A percentile compares a stretch with the other conserved stretches of the same genome.
Evolutionary conservation across 2,113 vertebrate genomes (phyloP).

Genomic region (Sardina pilchardus): DNA sequence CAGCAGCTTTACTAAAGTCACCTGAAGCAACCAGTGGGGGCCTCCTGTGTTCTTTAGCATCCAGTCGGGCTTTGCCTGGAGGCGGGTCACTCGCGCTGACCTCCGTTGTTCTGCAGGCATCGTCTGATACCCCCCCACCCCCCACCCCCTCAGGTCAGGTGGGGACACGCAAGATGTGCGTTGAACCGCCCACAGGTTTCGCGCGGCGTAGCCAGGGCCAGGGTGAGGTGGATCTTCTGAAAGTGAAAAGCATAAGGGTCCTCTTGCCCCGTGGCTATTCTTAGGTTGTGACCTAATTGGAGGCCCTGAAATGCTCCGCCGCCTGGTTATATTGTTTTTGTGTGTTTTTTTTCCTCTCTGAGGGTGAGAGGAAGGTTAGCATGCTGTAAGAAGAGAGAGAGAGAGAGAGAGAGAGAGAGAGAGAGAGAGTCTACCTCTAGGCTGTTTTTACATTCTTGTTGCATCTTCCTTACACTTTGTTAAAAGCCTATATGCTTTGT

Average conservation of each 20-base stretch:
- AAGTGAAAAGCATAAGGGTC: neutral
- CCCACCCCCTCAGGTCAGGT: neutral
- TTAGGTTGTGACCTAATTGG: slow-evolving; percentile 13
- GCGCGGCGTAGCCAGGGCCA: neutral
- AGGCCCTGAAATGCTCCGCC: neutral
- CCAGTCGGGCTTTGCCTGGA: neutral
- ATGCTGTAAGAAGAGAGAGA: neutral
- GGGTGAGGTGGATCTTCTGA: neutral
- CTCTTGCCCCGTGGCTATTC: neutral
- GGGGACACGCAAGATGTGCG: neutral
- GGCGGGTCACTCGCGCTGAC: neutral
- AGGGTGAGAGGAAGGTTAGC: neutral
- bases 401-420: neutral
- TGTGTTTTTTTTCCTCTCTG: neutral
- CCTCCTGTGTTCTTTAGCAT: neutral
- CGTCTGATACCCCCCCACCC: neutral
- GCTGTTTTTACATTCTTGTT: neutral
- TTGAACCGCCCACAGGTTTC: neutral
- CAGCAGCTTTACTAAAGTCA: neutral
- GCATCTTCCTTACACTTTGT: neutral
- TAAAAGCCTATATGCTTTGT: neutral
- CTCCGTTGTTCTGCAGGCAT: neutral
- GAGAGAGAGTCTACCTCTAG: neutral
- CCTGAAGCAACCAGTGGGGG: neutral
- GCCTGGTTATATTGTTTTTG: neutral